Base-by-base conservation (phyloP, 2,797 vertebrate species). In the Rachycentron canadum region DNA sequence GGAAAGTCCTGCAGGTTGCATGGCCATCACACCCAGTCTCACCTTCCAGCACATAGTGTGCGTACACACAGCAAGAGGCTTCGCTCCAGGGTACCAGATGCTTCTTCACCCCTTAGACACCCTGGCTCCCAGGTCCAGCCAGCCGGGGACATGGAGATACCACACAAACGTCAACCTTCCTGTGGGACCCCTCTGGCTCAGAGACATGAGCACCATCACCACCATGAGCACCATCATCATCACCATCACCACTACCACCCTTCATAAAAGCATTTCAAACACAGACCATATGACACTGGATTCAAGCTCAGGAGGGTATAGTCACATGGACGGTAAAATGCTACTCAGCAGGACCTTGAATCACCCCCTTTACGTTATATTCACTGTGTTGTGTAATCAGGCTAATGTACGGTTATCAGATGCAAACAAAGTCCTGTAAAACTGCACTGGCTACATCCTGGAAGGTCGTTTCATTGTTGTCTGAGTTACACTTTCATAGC, bases 171-270 rank as follows among this genome's bases (percentile, higher is more conserved):
- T 79, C 89, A 95, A 76, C 85, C 94, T 21, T 94, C 94, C 2
- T 94, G 93, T 90, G 94, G 92, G 66, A 94, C 94, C 62, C 89
- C 94, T 55, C 88, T 95, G 77, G 87, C 96, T 82, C 95, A 97
- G 90, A 96, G 95, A 93, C 97, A 98, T 0, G 96, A 97, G 73
- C 97, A 97, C 73, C 96, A 97, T 86, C 97, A 98, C 69, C 96
- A 97, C 43, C 97, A 98, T 0, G 96, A 98, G 71, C 97, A 98
- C 79, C 97, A 98, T 80, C 97, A 98, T 81, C 97, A 97, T 79
- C 96, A 97, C 83, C 97, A 97, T 90, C 70, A 73, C 55, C 96
- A 97, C 93, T 88, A 91, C 56, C 88, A 86, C 25, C 81, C 84
- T 30, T 84, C 89, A 36, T 91, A 82, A 88, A 75, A 47, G 36